Evolutionary conservation across 1,140 invertebrate species (phyloP).

Genomic region (Drosophila neocordata): DNA sequence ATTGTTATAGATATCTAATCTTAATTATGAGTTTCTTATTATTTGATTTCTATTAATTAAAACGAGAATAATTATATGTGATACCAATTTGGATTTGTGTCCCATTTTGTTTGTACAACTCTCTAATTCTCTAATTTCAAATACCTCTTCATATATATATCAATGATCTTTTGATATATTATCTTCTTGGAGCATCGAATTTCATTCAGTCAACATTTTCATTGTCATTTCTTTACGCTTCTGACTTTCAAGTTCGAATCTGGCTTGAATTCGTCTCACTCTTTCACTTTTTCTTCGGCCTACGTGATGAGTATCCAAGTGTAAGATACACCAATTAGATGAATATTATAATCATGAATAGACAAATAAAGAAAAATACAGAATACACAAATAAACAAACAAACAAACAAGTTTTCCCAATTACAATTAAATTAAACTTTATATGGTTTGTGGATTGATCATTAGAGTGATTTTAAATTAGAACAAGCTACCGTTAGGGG

Average conservation of each 20-base stretch:
- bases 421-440: slow-evolving; percentile 39
- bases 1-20: too few species aligned
- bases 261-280: slow-evolving; percentile 1
- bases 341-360: slow-evolving; percentile 4
- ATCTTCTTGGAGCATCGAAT: not conserved
- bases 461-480: slow-evolving; percentile 57
- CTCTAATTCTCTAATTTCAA: too few species aligned
- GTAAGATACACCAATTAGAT: slow-evolving; percentile 37
- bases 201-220: not conserved
- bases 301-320: slow-evolving; percentile 6
- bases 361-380: too few species aligned
- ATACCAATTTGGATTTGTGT: too few species aligned
- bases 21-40: too few species aligned
- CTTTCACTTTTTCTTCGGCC: slow-evolving; percentile 40
- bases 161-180: not conserved
- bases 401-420: slow-evolving; percentile 16
- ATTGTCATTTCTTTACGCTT: slow-evolving; percentile 18
- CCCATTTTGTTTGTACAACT: too few species aligned
- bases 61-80: too few species aligned
- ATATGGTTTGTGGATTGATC: slow-evolving; percentile 12
- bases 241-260: slow-evolving; percentile 20
- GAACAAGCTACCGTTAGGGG: slow-evolving; percentile 69
- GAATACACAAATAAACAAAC: not conserved
- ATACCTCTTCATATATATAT: too few species aligned
- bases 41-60: too few species aligned